phyloP scores from a whole-genome alignment of 2,888 invertebrate genomes.

The Cynaeus angustus region DNA sequence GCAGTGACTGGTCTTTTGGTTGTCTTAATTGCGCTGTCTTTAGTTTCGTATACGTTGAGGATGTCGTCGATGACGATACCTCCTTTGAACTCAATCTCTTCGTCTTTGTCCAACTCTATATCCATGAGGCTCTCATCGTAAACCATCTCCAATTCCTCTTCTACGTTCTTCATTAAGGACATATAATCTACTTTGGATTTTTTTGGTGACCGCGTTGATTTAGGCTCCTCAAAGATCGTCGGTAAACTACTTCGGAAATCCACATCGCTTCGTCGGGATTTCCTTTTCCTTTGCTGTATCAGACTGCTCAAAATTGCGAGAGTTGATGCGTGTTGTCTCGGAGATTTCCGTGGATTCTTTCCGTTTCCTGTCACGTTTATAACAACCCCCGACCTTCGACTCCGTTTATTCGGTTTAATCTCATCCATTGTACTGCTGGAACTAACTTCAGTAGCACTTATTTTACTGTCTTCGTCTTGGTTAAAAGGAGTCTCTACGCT shows the following conservation, averaged over 20 bases:
- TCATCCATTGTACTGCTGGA: slow-evolving; percentile 52
- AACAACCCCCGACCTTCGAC: slow-evolving; percentile 29
- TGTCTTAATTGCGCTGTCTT: slow-evolving; percentile 60
- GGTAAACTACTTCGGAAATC: slow-evolving; percentile 51
- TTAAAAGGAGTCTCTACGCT: slow-evolving; percentile 54
- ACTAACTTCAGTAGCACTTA: slow-evolving; percentile 57
- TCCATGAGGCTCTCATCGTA: slow-evolving; percentile 56
- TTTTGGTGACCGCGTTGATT: slow-evolving; percentile 47
- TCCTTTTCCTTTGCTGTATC: slow-evolving; percentile 74
- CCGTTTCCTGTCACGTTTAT: slow-evolving; percentile 63
- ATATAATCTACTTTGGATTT: slow-evolving; percentile 63
- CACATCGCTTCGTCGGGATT: slow-evolving; percentile 63
- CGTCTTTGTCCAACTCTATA: slow-evolving; percentile 65
- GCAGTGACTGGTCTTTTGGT: slow-evolving; percentile 11
- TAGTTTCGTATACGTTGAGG: slow-evolving; percentile 70
- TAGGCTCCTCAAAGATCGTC: slow-evolving; percentile 61
- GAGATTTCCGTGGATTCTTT: slow-evolving; percentile 85
- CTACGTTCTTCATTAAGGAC: slow-evolving; percentile 70
- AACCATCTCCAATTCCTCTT: slow-evolving; percentile 68
- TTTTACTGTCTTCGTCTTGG: slow-evolving; percentile 65
- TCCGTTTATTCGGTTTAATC: slow-evolving; percentile 62
- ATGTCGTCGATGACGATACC: slow-evolving; percentile 64
- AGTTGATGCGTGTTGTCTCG: slow-evolving; percentile 91
- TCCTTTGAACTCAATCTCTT: slow-evolving; percentile 65
- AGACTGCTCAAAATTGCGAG: slow-evolving; percentile 85